A percentile compares a stretch with the other conserved stretches of the same genome.
These are phyloP conservation scores for Pseudomugil gertrudae DNA, from an alignment of 2,797 vertebrate genomes.

Conservation along the genomic window DNA sequence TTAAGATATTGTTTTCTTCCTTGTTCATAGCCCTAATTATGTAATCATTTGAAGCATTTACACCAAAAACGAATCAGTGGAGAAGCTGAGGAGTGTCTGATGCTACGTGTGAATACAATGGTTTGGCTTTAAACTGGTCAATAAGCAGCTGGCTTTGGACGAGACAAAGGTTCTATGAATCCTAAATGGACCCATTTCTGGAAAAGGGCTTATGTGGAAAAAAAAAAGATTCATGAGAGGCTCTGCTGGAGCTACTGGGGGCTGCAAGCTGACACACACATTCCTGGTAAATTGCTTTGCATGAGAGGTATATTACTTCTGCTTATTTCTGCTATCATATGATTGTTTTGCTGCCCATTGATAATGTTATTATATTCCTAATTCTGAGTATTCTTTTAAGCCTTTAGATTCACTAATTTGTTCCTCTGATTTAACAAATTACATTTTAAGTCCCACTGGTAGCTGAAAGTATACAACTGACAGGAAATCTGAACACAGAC, in stretches of 20 bases:
- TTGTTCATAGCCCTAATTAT: background rate
- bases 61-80: background rate
- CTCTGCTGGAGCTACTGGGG: background rate
- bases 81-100: background rate
- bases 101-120: background rate
- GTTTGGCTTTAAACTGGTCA: background rate
- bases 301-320: background rate
- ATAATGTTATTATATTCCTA: background rate
- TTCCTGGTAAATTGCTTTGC: constrained; percentile 2
- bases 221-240: background rate
- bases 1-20: background rate
- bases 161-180: background rate
- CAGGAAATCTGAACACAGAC: background rate
- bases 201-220: background rate
- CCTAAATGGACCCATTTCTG: background rate
- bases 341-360: background rate
- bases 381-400: background rate
- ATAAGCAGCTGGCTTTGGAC: background rate
- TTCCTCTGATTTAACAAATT: constrained; percentile 2
- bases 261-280: background rate
- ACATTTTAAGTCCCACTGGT: background rate
- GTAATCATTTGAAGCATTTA: background rate
- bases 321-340: constrained; percentile 3
- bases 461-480: background rate
- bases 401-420: background rate